Percentiles rank a stretch among this genome's conserved stretches.
Evolutionary conservation across 2,113 vertebrate species (phyloP).

Genomic region (Pygoscelis antarcticus): DNA sequence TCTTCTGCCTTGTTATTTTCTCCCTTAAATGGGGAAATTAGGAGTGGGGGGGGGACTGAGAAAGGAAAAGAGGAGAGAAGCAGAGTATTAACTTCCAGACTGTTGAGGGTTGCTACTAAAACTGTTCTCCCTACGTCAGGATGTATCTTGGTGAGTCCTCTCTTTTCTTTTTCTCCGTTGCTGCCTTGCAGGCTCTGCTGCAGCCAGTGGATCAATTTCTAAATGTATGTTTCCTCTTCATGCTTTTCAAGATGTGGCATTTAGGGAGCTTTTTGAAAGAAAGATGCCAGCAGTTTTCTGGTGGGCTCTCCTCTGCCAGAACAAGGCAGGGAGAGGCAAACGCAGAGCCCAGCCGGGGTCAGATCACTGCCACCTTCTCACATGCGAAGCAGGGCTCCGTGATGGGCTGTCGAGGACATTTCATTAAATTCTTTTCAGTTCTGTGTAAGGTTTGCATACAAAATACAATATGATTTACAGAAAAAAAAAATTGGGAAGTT

Average conservation of each 20-base stretch:
- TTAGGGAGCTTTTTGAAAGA: background rate
- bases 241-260: background rate
- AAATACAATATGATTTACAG: background rate
- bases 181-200: background rate
- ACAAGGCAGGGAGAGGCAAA: background rate
- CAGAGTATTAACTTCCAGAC: background rate
- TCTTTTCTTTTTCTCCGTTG: background rate
- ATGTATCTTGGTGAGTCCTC: conserved; percentile 49
- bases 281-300: background rate
- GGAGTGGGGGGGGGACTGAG: conserved; percentile 21
- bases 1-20: conserved; percentile 69
- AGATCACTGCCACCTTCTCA: background rate
- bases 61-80: conserved; percentile 29
- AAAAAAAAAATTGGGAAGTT: background rate
- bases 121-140: background rate
- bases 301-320: background rate
- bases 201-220: background rate
- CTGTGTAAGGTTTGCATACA: background rate
- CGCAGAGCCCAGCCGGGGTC: background rate
- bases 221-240: background rate
- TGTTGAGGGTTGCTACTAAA: conserved; percentile 7
- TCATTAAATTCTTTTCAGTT: background rate
- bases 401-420: background rate
- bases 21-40: conserved; percentile 62
- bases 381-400: background rate